These are phyloP conservation scores for Kryphioiulus occultus DNA, from an alignment of 2,888 invertebrate genomes.

Conservation along the genomic window DNA sequence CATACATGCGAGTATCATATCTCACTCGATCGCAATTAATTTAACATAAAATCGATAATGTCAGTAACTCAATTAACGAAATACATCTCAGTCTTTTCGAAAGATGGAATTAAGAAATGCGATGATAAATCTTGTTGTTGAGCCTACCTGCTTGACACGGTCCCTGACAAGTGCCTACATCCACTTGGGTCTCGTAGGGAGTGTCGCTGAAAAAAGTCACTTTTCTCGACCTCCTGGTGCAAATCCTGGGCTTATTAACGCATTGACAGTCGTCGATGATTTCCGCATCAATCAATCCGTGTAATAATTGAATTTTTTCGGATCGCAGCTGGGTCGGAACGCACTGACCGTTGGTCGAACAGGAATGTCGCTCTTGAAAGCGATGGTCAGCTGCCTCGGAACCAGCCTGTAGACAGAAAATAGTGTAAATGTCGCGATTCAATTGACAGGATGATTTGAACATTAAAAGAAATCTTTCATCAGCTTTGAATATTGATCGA, in stretches of 20 bases:
- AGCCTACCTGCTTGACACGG: conserved; percentile 60
- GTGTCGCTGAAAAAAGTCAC: conserved; percentile 61
- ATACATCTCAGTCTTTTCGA: neutral
- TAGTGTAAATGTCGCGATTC: neutral
- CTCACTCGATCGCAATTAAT: neutral
- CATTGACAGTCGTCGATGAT: conserved; percentile 45
- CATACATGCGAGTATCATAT: neutral
- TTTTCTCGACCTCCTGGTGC: conserved; percentile 6
- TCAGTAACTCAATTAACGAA: neutral
- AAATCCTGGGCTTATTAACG: conserved; percentile 37
- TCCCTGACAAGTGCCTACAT: conserved; percentile 63
- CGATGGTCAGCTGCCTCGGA: neutral
- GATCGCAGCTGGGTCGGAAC: neutral
- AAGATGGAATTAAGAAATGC: neutral
- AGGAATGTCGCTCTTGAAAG: neutral
- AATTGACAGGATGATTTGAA: neutral
- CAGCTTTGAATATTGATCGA: neutral
- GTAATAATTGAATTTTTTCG: conserved; percentile 27
- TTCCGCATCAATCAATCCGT: conserved; percentile 43
- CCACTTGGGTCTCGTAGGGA: conserved; percentile 62
- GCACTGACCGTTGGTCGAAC: neutral
- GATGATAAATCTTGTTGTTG: neutral
- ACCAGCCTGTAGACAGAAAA: neutral
- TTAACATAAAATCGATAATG: neutral
- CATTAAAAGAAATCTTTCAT: neutral